These are phyloP conservation scores for Suillia variegata DNA, from an alignment of 2,888 invertebrate species.

Conservation along the genomic window DNA sequence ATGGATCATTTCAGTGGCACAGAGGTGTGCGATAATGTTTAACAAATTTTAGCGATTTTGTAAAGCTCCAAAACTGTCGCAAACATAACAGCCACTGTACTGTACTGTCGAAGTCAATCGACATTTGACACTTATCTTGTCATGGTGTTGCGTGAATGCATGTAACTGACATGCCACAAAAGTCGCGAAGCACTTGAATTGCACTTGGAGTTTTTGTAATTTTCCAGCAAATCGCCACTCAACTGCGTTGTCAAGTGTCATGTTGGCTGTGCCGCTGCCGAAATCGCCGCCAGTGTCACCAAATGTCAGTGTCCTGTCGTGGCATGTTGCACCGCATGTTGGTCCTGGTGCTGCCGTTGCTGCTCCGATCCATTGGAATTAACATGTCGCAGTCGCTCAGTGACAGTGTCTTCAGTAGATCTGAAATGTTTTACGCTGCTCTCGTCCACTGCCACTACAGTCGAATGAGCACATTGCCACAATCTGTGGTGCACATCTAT, in stretches of 20 bases:
- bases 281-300: conserved; percentile 16
- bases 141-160: not conserved
- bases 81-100: too few species aligned
- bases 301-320: conserved; percentile 8
- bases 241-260: conserved; percentile 1
- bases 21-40: too few species aligned
- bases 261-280: conserved; percentile 5
- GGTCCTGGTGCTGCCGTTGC: not conserved
- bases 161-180: not conserved
- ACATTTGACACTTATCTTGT: not conserved
- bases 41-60: too few species aligned
- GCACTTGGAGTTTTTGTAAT: not conserved
- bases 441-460: not conserved
- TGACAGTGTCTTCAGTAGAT: not conserved
- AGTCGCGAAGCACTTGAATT: not conserved
- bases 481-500: not conserved
- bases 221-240: not conserved
- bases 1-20: too few species aligned
- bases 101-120: not conserved
- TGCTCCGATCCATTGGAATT: conserved; percentile 2
- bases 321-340: not conserved
- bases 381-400: conserved; percentile 10
- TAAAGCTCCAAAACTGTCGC: too few species aligned
- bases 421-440: conserved; percentile 7
- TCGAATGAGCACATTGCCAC: not conserved